Conservation (phyloP, 2,888 invertebrate species). For the Theretra japonica region DNA sequence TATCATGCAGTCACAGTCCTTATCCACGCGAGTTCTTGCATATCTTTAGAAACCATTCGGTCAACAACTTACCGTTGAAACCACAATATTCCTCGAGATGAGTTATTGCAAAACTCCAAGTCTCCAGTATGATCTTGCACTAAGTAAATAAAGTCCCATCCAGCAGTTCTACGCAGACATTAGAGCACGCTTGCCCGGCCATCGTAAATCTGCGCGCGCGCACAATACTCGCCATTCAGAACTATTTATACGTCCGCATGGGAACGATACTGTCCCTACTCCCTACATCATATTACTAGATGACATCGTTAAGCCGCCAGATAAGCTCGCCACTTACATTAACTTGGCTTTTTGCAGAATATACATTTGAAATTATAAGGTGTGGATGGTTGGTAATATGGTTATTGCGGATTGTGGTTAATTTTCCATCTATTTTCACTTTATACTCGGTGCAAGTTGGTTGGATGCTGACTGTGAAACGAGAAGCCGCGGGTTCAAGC, state of each 20-base stretch:
- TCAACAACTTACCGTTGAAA: no score
- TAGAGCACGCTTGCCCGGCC: slow-evolving; percentile 32
- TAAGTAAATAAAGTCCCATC: not conserved
- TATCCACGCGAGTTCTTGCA: no score
- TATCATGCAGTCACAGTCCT: no score
- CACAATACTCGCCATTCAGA: slow-evolving; percentile 34
- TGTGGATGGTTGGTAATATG: not conserved
- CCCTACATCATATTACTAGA: slow-evolving; percentile 20
- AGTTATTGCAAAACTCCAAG: no score
- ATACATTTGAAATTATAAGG: not conserved
- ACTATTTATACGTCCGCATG: slow-evolving; percentile 17
- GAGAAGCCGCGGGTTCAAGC: no score
- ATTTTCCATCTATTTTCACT: no score
- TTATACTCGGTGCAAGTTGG: no score
- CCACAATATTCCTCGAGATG: no score
- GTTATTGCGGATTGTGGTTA: no score
- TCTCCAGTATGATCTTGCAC: no score
- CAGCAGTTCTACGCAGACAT: slow-evolving; percentile 21
- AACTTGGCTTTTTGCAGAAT: not conserved
- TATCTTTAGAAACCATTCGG: no score
- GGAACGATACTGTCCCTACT: slow-evolving; percentile 9
- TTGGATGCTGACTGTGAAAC: no score
- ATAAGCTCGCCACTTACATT: slow-evolving; percentile 10
- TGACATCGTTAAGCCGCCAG: slow-evolving; percentile 22
- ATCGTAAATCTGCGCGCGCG: slow-evolving; percentile 44